Percentiles rank a stretch among this genome's conserved stretches.
Evolutionary conservation across 2,113 vertebrate species (phyloP).

Genomic region (Tichodroma muraria): DNA sequence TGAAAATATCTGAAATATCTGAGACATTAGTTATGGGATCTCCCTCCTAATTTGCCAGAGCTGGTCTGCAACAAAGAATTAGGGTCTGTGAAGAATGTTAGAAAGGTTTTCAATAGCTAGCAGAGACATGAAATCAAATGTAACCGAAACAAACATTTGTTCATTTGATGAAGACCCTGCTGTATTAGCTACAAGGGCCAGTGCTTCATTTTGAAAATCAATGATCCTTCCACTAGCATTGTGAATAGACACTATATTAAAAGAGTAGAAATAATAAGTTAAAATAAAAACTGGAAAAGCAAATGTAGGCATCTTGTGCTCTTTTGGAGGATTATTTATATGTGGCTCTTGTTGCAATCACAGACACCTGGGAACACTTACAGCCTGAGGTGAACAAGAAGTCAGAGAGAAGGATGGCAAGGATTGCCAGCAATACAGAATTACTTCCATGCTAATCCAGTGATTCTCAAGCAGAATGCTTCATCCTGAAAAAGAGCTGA

Average conservation of each 20-base stretch:
- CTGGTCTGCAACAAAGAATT: not conserved
- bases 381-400: not conserved
- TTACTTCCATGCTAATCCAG: not conserved
- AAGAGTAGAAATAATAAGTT: not conserved
- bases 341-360: not conserved
- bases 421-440: not conserved
- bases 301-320: not conserved
- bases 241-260: not conserved
- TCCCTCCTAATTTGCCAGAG: not conserved
- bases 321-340: not conserved
- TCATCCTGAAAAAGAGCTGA: not conserved
- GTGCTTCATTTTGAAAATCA: not conserved
- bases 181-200: not conserved
- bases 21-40: not conserved
- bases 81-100: not conserved
- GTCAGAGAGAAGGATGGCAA: not conserved
- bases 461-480: not conserved
- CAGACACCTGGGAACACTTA: not conserved
- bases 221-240: not conserved
- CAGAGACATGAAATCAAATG: not conserved
- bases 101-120: not conserved
- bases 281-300: not conserved
- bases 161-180: not conserved
- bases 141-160: not conserved
- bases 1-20: not conserved